A percentile compares a stretch with the other conserved stretches of the same genome.
These are phyloP conservation scores for Vanessa atalanta DNA, from an alignment of 1,140 invertebrate genomes.

Conservation along the genomic window DNA sequence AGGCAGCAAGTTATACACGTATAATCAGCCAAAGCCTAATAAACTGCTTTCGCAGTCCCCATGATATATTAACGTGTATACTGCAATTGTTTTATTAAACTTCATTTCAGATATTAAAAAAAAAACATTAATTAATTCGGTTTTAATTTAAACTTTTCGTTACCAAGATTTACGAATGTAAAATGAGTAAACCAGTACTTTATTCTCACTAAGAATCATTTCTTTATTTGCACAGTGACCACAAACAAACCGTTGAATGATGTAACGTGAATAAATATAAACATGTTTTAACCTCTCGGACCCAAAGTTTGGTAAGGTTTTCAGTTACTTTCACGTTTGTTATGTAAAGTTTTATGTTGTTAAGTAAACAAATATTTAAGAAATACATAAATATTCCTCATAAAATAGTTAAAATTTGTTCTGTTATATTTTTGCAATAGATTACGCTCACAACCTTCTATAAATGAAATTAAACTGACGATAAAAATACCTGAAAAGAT, in stretches of 20 bases:
- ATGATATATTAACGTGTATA: neutral
- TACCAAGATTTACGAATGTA: neutral
- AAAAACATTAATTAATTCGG: neutral
- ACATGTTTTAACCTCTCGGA: constrained; percentile 4
- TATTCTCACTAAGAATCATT: constrained; percentile 2
- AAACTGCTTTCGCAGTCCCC: neutral
- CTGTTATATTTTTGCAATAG: too few species aligned
- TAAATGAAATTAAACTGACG: too few species aligned
- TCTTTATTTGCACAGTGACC: constrained; percentile 13
- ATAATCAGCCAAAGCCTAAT: constrained; percentile 10
- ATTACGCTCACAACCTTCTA: too few species aligned
- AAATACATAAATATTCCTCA: too few species aligned
- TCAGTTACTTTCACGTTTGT: neutral
- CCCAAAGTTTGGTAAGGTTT: constrained; percentile 7
- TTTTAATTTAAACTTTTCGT: too few species aligned
- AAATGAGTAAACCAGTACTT: neutral
- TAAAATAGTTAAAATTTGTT: too few species aligned
- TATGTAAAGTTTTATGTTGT: too few species aligned
- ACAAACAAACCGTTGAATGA: constrained; percentile 28
- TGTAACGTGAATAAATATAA: constrained; percentile 4
- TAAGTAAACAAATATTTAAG: too few species aligned
- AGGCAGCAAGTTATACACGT: constrained; percentile 9
- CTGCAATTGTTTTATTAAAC: neutral
- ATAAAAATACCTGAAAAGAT: too few species aligned
- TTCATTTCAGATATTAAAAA: neutral